Base-by-base conservation (phyloP, 2,797 vertebrate genomes). In the Enteromius fasciolatus region DNA sequence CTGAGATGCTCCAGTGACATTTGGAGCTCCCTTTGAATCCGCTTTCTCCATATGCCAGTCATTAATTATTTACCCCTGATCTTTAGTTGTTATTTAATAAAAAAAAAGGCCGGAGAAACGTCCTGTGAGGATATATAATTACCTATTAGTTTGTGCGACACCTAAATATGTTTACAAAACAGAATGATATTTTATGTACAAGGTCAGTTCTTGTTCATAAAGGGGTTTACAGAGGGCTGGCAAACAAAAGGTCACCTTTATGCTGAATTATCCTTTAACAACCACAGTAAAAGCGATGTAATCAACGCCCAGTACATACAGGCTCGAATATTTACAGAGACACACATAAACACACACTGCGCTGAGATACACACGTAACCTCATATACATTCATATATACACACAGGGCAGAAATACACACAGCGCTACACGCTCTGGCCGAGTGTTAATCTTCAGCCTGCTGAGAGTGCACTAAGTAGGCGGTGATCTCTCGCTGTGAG, bases 61-160 rank as follows among this genome's bases (percentile, higher is more conserved):
- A 93, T 95, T 89, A 93, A 94, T 94, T 93, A 94, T 95, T 94
- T 90, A 95, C 82, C 87, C 33, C 44, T 94, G 94, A 94, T 93
- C 92, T 95, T 94, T 93, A 90, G 83, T 59, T 83, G 87, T 87
- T 70, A 89, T 87, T 92, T 84, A 63, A 15, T 86, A 68, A 84
- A 87, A 84, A 52, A 81, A 87, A 85, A 70, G 67, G 2, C 82
- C 33, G 31, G 83, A 63, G 77, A 63, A 61, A 76, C 70, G 78
- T 72, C 80, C 85, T 78, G 82, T 41, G 57, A 86, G 68, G 74
- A 54, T 41, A 72, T 64, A 78, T 83, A 81, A 86, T 85, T 83
- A 85, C 69, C 31, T 70, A 17, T 41, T 64, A 17, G 46, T 54
- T 79, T 74, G 31, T 64, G 17, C 17, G n/a, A 64, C 57, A 76